Evolutionary conservation across 2,888 invertebrate genomes (phyloP).

Genomic region (Melikaiella ostensackeni): DNA sequence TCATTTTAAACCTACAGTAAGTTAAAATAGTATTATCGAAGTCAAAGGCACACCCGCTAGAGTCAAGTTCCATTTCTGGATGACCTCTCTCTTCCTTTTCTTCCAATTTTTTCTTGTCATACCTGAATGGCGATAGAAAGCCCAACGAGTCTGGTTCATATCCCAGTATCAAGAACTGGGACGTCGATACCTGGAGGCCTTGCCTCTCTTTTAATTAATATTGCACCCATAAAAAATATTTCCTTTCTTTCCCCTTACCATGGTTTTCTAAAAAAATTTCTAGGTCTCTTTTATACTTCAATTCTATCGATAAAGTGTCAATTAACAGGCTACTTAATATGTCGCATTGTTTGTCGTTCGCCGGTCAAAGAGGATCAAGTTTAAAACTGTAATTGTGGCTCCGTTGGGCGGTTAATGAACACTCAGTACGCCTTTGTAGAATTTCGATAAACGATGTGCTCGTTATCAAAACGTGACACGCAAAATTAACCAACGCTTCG

Average conservation of each 20-base stretch:
- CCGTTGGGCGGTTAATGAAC: background rate
- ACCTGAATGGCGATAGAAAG: conserved; percentile 53
- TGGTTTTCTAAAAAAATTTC: background rate
- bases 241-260: too few relatives aligned
- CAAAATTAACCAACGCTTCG: background rate
- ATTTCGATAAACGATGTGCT: background rate
- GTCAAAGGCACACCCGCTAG: background rate
- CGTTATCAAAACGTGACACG: background rate
- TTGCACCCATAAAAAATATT: background rate
- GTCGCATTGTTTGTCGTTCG: background rate
- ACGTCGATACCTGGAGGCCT: conserved; percentile 19
- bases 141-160: conserved; percentile 49
- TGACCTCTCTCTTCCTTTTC: background rate
- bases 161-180: conserved; percentile 15
- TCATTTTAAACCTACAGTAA: background rate
- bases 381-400: background rate
- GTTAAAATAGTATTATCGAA: background rate
- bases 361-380: background rate
- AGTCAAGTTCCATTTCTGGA: background rate
- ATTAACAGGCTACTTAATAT: background rate
- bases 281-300: background rate
- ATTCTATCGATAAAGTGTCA: background rate
- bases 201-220: conserved; percentile 52
- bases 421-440: background rate
- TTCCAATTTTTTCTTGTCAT: background rate